Evolutionary conservation across 2,797 vertebrate species (phyloP).

Genomic region (Lepus townsendii): DNA sequence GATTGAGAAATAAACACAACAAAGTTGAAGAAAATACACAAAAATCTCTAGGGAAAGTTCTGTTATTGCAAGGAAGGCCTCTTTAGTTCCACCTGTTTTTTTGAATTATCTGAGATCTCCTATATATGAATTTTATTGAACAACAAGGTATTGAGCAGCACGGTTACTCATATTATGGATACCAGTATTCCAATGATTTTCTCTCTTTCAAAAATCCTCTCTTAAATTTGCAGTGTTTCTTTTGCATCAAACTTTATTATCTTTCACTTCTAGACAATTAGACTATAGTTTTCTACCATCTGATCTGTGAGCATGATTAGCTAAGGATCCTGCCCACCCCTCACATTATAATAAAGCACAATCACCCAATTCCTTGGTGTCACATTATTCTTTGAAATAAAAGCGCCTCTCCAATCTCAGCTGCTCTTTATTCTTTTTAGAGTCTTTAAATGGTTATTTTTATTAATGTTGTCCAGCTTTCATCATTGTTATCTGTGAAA

Average conservation of each 20-base stretch:
- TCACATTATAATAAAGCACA: neutral
- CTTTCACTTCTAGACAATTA: neutral
- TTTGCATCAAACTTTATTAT: neutral
- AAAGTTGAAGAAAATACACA: neutral
- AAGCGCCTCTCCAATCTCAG: neutral
- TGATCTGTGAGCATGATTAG: too few species aligned
- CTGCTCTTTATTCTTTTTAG: neutral
- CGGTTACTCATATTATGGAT: neutral
- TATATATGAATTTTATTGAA: neutral
- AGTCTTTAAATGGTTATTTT: neutral
- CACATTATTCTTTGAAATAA: neutral
- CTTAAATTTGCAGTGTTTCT: neutral
- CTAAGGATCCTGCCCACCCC: too few species aligned
- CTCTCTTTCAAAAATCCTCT: neutral
- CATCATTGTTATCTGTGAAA: conserved; percentile 27
- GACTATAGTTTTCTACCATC: neutral
- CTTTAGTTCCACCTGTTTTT: neutral
- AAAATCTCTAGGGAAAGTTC: neutral
- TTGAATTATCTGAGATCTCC: neutral
- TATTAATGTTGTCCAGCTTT: neutral
- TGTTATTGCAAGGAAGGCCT: neutral
- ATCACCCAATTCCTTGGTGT: neutral
- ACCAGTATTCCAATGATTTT: neutral
- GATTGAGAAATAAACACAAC: neutral
- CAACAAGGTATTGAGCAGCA: neutral